phyloP scores from a whole-genome alignment of 2,113 vertebrate species.

The Dromaius novaehollandiae region DNA sequence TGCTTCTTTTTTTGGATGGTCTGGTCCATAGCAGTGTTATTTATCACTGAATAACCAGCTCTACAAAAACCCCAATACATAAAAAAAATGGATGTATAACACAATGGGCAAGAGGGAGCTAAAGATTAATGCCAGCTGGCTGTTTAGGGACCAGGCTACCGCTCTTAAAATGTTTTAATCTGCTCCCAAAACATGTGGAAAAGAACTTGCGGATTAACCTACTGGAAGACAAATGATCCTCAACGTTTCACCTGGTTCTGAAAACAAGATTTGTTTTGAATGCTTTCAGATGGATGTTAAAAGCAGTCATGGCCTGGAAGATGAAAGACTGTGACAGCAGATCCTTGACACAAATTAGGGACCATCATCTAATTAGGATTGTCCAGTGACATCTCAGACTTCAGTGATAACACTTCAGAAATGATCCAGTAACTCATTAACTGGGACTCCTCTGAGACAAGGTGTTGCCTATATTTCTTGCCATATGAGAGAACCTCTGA shows the following conservation, averaged over 20 bases:
- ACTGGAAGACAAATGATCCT: not conserved
- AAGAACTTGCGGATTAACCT: not conserved
- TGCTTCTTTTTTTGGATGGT: not conserved
- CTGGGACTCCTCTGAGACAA: not conserved
- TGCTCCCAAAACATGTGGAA: not conserved
- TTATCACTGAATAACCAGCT: not conserved
- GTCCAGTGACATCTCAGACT: not conserved
- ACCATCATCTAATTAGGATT: not conserved
- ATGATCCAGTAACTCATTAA: not conserved
- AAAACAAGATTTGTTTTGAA: not conserved
- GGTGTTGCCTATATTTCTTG: not conserved
- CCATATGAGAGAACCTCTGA: not conserved
- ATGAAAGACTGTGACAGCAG: not conserved
- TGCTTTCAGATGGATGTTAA: not conserved
- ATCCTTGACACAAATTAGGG: not conserved
- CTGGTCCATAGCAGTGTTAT: not conserved
- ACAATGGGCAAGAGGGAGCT: not conserved
- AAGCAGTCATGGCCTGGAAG: not conserved
- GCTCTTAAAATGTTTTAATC: not conserved
- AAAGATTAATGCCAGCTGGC: not conserved
- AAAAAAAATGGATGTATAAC: not conserved
- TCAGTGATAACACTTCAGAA: not conserved
- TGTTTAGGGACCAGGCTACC: not conserved
- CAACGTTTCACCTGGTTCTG: not conserved
- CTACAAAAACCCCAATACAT: not conserved